Evolutionary conservation across 2,113 vertebrate species (phyloP).

Genomic region (Pristiophorus japonicus): DNA sequence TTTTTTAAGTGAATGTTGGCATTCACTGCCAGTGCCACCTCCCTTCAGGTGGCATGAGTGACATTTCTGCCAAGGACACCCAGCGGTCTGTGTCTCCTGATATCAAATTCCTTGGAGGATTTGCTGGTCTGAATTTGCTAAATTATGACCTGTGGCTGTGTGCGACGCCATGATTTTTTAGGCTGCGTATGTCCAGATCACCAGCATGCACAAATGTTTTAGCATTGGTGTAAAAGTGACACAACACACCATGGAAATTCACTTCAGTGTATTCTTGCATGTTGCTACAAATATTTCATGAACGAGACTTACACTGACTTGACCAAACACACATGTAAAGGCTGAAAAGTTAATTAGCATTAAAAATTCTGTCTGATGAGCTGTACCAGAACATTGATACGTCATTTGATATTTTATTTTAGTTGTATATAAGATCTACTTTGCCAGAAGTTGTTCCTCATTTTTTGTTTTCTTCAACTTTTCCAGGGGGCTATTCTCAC

Average conservation of each 20-base stretch:
- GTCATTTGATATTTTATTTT: background rate
- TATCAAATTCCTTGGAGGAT: background rate
- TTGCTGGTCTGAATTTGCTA: background rate
- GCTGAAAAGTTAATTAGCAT: background rate
- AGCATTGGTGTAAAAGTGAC: background rate
- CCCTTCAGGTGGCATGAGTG: background rate
- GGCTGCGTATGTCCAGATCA: background rate
- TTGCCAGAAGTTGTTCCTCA: constrained; percentile 4
- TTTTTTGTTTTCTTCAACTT: constrained; percentile 39
- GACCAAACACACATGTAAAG: background rate
- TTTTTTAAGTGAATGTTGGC: background rate
- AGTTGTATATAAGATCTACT: background rate
- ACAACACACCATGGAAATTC: background rate
- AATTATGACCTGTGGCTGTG: background rate
- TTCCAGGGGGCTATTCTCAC: constrained; percentile 91
- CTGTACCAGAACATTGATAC: background rate
- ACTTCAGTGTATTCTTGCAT: background rate
- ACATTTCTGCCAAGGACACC: background rate
- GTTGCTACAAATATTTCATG: background rate
- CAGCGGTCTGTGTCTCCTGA: background rate
- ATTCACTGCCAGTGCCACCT: background rate
- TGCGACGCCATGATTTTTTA: background rate
- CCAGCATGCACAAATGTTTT: background rate
- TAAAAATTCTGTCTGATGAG: background rate
- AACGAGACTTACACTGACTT: background rate